Conservation (phyloP, 2,113 vertebrate genomes). For the Brienomyrus longianalis region DNA sequence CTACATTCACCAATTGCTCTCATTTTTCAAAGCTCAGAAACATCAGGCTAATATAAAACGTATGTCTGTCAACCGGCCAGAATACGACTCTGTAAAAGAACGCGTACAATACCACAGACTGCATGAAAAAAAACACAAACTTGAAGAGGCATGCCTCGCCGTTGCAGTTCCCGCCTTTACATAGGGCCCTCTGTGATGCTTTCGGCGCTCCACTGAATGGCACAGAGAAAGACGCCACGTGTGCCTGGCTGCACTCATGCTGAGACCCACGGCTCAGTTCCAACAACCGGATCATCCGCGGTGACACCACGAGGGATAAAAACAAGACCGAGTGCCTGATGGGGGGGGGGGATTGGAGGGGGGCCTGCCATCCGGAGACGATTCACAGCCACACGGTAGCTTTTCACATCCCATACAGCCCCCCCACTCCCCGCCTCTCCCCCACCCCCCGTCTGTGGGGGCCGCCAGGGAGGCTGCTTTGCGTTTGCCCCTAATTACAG, state of each 20-base stretch:
- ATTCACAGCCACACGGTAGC: neutral
- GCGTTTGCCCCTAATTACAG: conserved; percentile 17
- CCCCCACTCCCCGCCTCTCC: neutral
- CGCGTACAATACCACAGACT: neutral
- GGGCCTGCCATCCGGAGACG: neutral
- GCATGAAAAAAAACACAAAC: neutral
- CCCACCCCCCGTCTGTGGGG: neutral
- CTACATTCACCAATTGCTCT: neutral
- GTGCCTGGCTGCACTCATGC: neutral
- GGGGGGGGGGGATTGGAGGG: neutral
- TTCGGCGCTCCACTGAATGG: neutral
- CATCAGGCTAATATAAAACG: neutral
- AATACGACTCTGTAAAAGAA: neutral
- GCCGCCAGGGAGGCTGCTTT: neutral
- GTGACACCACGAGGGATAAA: conserved; percentile 3
- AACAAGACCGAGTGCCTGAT: neutral
- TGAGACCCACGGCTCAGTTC: neutral
- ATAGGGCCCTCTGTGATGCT: neutral
- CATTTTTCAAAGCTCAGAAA: neutral
- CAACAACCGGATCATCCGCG: neutral
- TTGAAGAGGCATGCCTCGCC: neutral
- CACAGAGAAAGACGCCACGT: neutral
- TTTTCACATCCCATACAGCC: neutral
- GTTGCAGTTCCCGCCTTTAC: neutral
- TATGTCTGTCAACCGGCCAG: neutral